Percentiles rank a stretch among this genome's conserved stretches.
phyloP scores from a whole-genome alignment of 2,797 vertebrate species.

The Aldrovandia affinis region DNA sequence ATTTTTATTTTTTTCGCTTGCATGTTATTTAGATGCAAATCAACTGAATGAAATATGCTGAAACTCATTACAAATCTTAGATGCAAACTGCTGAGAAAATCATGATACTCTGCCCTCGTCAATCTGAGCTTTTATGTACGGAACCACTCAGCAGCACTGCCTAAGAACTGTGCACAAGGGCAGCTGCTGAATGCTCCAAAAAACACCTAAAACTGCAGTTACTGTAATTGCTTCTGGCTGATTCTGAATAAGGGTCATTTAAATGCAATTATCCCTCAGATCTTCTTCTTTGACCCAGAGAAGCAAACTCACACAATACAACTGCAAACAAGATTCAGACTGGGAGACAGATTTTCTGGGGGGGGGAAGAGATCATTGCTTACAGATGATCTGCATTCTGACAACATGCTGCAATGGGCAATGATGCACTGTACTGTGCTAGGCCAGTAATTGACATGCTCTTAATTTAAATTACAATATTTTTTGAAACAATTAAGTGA shows the following conservation, averaged over 20 bases:
- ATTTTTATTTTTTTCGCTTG: conserved; percentile 72
- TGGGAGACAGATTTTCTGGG: conserved; percentile 72
- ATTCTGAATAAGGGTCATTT: conserved; percentile 78
- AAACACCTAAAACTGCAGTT: conserved; percentile 69
- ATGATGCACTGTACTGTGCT: conserved; percentile 60
- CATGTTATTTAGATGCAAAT: conserved; percentile 54
- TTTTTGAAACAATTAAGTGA: conserved; percentile 21
- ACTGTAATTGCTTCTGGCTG: conserved; percentile 76
- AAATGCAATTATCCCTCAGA: conserved; percentile 79
- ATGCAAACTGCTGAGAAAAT: conserved; percentile 20
- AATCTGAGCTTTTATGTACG: conserved; percentile 48
- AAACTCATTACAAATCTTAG: conserved; percentile 19
- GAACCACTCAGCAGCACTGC: conserved; percentile 60
- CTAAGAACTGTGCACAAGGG: conserved; percentile 63
- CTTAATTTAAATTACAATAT: conserved; percentile 16
- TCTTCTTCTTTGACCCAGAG: conserved; percentile 75
- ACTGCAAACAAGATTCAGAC: conserved; percentile 77
- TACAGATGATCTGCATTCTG: conserved; percentile 76
- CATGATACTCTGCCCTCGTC: conserved; percentile 67
- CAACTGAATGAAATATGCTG: conserved; percentile 31
- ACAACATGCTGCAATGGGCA: conserved; percentile 29
- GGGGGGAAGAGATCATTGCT: conserved; percentile 61
- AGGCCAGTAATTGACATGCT: conserved; percentile 1
- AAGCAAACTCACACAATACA: conserved; percentile 73
- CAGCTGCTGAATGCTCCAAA: conserved; percentile 63